Evolutionary conservation across 2,888 invertebrate genomes (phyloP), one percentile per base, ranked within the genome.

Genomic region (Drosophila macrospina): DNA sequence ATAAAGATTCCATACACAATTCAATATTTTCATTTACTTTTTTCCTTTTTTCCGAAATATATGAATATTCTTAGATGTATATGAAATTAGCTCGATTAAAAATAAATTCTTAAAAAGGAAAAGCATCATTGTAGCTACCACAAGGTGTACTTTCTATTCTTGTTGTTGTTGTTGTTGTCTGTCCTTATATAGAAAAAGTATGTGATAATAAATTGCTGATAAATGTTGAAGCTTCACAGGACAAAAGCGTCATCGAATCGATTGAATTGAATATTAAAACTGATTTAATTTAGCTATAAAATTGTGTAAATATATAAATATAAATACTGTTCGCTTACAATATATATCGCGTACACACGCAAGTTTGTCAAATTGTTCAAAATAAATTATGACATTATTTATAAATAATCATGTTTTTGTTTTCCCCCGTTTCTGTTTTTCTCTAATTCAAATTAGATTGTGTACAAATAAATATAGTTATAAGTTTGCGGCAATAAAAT

Each of bases 241-340:
- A 69, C 64, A 68, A 68, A 82, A 79, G 63, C 69, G 73, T 69
- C 69, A 6, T 69, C 56, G 44, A 59, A 81, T 71, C 47, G 52
- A 69, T 70, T 55, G 50, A 64, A 60, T 61, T 55, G 55, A 50
- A 67, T 71, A 64, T 73, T 64, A 59, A 71, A 85, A 76, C 75
- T 83, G 65, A 74, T 85, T 85, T 83, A 78, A 88, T 88, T 85
- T 88, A 80, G 74, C 85, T 85, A 88, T 83, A 86, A 86, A 88
- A 83, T 80, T 80, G 78, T 88, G 83, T 85, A 86, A 80, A 83
- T 85, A 74, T 76, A 80, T 88, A 74, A 76, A 89, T 88, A 83
- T 88, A 86, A 88, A 88, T 88, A 89, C 88, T 88, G 88, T 78
- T 88, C 69, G 77, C 88, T 88, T 88, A 88, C 74, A 74, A 77